Base-by-base conservation (phyloP, 2,888 invertebrate genomes). In the Serripes groenlandicus region DNA sequence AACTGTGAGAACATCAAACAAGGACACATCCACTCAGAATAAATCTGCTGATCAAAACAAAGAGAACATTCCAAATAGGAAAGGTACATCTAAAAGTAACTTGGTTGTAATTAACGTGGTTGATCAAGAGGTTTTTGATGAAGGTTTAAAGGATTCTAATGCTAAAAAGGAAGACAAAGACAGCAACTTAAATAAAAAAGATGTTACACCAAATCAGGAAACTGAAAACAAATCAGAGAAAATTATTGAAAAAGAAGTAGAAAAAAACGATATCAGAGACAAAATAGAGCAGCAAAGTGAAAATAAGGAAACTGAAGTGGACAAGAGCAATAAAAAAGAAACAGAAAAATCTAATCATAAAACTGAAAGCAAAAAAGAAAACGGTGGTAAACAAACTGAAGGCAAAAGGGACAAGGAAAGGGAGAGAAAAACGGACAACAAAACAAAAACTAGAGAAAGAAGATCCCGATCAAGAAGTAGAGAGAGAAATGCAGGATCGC, bases 1-100 rank as follows among this genome's bases (percentile, higher is more conserved):
- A 42, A 66, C 66, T 26, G 37, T 66, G 23, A 66, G n/a, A 26
- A 3, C 66, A 35, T 66, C 35, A 21, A 35, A 23, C 23, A 71
- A 71, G 35, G 58, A 71, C 18, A 26, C 56, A 21, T n/a, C n/a
- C n/a, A n/a, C 69, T 26, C 60, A 78, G 60, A 49, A 32, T 21
- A 74, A 81, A 72, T 34, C 81, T 30, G 72, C 75, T n/a, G 81
- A 69, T 34, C 66, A 64, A 49, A 78, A 82, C 35, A 82, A 78
- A 72, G 82, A 78, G 68, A 82, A 82, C 71, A 75, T 75, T 82
- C 78, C 78, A 68, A 35, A 32, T 5, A 70, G 32, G 2, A 56
- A 56, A 18, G 15, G 58, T 32, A 73, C 35, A n/a, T 35, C 64
- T 35, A 64, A 64, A 30, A 64, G 64, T n/a, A 66, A 66, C 35